These are phyloP conservation scores for Ficedula albicollis DNA, from an alignment of 2,797 vertebrate species.

Conservation along the genomic window DNA sequence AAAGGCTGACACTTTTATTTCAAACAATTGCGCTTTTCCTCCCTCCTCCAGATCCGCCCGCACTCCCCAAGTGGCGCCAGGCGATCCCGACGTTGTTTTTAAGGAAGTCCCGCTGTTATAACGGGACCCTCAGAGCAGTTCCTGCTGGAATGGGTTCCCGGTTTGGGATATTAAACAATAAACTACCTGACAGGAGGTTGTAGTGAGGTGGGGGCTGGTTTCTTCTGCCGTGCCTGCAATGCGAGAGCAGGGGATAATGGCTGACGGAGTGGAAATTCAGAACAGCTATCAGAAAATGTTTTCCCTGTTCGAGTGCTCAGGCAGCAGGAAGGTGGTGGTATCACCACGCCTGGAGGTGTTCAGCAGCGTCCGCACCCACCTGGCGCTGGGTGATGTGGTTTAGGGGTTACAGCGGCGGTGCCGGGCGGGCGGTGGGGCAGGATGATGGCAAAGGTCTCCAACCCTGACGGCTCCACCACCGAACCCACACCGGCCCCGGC, in stretches of 20 bases:
- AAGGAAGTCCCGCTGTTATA: neutral
- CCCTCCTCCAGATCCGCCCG: neutral
- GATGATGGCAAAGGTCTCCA: fast-evolving
- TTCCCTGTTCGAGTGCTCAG: neutral
- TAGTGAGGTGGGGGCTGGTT: neutral
- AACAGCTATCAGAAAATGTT: neutral
- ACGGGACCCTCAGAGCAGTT: neutral
- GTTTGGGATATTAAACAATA: neutral
- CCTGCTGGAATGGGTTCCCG: neutral
- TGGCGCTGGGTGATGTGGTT: neutral
- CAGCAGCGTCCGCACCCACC: neutral
- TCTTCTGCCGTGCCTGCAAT: neutral
- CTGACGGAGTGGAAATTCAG: neutral
- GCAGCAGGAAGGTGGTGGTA: no score
- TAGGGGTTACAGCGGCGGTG: neutral
- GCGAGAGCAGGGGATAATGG: fast-evolving
- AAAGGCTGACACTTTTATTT: neutral
- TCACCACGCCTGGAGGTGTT: no score
- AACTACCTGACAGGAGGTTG: neutral
- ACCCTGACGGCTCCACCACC: neutral
- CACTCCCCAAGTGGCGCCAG: neutral
- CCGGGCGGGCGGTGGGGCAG: no score
- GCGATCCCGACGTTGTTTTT: neutral
- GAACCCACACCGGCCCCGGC: neutral
- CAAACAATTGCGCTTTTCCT: neutral